Base-by-base conservation (phyloP, 2,888 invertebrate species). In the Thymelicus acteon region DNA sequence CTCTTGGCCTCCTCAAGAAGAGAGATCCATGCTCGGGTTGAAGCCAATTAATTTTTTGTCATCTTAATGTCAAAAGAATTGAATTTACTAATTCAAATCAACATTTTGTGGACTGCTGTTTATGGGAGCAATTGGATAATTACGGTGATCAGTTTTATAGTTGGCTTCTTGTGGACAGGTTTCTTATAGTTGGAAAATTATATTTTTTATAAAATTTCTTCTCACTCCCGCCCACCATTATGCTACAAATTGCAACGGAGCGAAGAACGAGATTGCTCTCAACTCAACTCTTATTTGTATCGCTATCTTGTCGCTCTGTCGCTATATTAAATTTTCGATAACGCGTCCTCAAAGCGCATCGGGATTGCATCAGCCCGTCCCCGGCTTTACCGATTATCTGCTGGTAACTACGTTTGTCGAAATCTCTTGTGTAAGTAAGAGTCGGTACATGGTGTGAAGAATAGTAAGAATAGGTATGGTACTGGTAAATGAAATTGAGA, bases 261-360 rank as follows among this genome's bases (percentile, higher is more conserved):
- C 49, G 49, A 39, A 63, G 63, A 63, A 49, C 19, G 37, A 52
- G 49, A 63, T 63, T 48, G 7, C 62, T 48, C 62, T 62, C 7
- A 39, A 57, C 57, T 57, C 58, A 58, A 58, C 37, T 58, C 58
- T 13, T 58, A 58, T 61, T 47, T 61, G 39, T 48, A 48, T 37
- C 62, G 49, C 62, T 39, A 52, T 63, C 63, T 49, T 48, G 15
- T 40, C 40, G 19, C n/a, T 24, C 24, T 65, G 44, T 65, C 54
- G 52, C 57, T 65, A 58, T 67, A 67, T 47, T 67, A 67, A 67
- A 60, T 67, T 58, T 58, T 67, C 66, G 66, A 67, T 67, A 67
- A 47, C 39, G 15, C 40, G 54, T 67, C 47, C 66, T 60, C 66
- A 67, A 67, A 67, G 66, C 66, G 47, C 44, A 60, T 52, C 39